Percentiles rank a stretch among this genome's conserved stretches.
These are phyloP conservation scores for Azorinus chamasolen DNA, from an alignment of 2,888 invertebrate genomes.

Conservation along the genomic window DNA sequence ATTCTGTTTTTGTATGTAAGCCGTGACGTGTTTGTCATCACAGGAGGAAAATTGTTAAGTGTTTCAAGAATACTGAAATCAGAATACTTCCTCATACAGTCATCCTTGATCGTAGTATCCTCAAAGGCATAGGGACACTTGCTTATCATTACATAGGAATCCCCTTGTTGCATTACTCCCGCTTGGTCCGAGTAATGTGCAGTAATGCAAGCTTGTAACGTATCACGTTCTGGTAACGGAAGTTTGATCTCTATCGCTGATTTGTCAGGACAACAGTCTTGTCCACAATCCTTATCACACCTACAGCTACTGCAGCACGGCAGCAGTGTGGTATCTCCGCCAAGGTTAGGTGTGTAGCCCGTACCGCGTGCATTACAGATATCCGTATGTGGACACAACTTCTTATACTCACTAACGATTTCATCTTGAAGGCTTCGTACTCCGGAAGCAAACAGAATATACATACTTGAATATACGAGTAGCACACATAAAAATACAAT, in stretches of 20 bases:
- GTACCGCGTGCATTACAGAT: not conserved
- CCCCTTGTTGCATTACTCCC: not conserved
- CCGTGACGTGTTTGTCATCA: too few relatives aligned
- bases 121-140: not conserved
- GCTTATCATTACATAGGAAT: not conserved
- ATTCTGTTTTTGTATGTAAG: conserved; percentile 9
- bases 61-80: not conserved
- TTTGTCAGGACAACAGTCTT: conserved; percentile 15
- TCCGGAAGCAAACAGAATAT: too few relatives aligned
- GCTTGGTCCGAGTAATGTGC: too few relatives aligned
- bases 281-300: not conserved
- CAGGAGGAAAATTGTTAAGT: not conserved
- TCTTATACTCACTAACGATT: not conserved
- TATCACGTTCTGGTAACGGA: too few relatives aligned
- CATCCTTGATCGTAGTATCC: not conserved
- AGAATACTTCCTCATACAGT: not conserved
- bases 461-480: too few relatives aligned
- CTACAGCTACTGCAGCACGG: conserved; percentile 2
- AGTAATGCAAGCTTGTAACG: too few relatives aligned
- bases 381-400: conserved; percentile 2
- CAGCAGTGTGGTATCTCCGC: not conserved
- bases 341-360: not conserved
- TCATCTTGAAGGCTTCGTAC: too few relatives aligned
- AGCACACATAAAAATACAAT: too few relatives aligned
- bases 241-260: not conserved